Evolutionary conservation across 1,140 invertebrate genomes (phyloP).

Genomic region (Aricia agestis): DNA sequence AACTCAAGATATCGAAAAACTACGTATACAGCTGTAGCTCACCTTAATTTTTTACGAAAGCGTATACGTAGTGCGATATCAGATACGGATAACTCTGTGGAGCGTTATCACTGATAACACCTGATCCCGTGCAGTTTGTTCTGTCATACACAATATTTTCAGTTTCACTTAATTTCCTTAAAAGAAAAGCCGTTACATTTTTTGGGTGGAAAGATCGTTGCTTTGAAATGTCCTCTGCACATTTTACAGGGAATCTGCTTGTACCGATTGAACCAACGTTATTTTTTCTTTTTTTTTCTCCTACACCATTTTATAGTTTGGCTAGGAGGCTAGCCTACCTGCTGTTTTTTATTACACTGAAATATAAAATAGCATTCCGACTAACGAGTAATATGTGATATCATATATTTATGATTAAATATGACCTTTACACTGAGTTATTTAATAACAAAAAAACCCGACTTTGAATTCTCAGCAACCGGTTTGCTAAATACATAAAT

Average conservation of each 20-base stretch:
- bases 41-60: background rate
- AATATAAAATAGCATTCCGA: no score
- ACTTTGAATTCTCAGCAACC: background rate
- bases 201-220: no score
- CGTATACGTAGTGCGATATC: conserved; percentile 5
- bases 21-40: no score
- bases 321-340: no score
- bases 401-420: background rate
- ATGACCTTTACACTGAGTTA: conserved; percentile 3
- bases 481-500: background rate
- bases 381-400: background rate
- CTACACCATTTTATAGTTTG: no score
- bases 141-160: conserved; percentile 2
- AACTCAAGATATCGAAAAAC: no score
- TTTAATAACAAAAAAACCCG: background rate
- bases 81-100: conserved; percentile 1
- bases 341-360: no score
- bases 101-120: conserved; percentile 15
- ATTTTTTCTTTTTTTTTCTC: no score
- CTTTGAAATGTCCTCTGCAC: no score
- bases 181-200: background rate
- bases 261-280: no score
- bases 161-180: background rate
- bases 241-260: no score
- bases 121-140: conserved; percentile 8